Evolutionary conservation across 2,113 vertebrate species (phyloP).

Genomic region (Hippotragus niger): DNA sequence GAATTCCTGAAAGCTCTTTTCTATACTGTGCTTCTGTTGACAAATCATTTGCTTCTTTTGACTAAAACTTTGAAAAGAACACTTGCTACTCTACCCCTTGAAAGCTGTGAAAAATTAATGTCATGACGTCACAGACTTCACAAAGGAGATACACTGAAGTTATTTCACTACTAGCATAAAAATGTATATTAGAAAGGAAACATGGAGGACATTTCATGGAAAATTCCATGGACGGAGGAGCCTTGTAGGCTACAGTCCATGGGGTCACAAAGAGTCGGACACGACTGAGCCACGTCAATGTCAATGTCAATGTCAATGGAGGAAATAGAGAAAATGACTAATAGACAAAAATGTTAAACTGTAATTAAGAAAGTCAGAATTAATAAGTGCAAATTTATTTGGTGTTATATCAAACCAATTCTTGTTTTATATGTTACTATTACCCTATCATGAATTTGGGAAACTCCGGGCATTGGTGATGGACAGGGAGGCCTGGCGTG

Average conservation of each 20-base stretch:
- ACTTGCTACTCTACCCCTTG: background rate
- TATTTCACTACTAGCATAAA: background rate
- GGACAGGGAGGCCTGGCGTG: fast-evolving
- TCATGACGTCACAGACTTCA: background rate
- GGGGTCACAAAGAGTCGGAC: fast-evolving
- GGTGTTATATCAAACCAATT: background rate
- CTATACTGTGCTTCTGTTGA: background rate
- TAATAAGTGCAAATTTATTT: background rate
- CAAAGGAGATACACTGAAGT: background rate
- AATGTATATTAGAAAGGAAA: background rate
- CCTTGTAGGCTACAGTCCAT: too few relatives aligned
- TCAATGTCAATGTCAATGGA: too few relatives aligned
- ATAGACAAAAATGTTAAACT: background rate
- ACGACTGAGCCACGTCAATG: too few relatives aligned
- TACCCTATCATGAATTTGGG: background rate
- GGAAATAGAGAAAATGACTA: background rate
- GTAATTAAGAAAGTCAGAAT: background rate
- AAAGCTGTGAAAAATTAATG: background rate
- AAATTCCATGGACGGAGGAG: too few relatives aligned
- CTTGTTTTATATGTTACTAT: background rate
- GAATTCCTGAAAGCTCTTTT: background rate
- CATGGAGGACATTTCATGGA: background rate
- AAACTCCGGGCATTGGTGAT: background rate
- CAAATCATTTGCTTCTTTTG: background rate
- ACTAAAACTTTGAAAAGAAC: background rate